A percentile compares a stretch with the other conserved stretches of the same genome.
Conservation (phyloP, 2,797 vertebrate genomes). For the Sylvia borin region DNA sequence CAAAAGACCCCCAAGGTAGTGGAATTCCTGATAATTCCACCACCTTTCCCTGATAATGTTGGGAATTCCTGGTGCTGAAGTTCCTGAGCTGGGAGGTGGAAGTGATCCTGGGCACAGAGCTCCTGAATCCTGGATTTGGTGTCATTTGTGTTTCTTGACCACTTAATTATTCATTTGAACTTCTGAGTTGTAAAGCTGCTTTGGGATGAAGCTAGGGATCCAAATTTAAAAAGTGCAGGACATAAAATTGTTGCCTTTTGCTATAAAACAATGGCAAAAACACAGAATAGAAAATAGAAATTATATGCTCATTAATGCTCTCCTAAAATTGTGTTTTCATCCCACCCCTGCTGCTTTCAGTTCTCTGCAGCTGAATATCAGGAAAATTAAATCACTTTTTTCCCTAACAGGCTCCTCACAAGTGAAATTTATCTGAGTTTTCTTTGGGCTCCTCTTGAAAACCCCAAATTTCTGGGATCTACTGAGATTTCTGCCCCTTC, state of each 20-base stretch:
- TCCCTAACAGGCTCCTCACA: rapidly evolving
- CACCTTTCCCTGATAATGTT: rapidly evolving
- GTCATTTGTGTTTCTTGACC: background rate
- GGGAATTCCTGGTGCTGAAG: background rate
- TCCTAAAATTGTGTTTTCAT: background rate
- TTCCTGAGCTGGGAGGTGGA: background rate
- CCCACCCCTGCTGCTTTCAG: background rate
- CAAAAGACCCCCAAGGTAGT: background rate
- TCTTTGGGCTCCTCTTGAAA: background rate
- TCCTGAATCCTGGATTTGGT: background rate
- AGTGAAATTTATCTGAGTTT: background rate
- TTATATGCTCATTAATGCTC: background rate
- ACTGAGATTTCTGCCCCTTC: background rate
- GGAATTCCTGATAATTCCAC: too few relatives aligned
- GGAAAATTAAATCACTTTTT: background rate
- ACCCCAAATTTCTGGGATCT: background rate
- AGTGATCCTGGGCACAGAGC: background rate
- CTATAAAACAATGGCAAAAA: background rate
- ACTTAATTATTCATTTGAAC: background rate
- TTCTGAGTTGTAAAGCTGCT: background rate
- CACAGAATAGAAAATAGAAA: background rate
- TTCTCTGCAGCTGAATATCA: background rate
- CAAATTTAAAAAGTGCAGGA: background rate
- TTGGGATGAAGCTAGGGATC: background rate
- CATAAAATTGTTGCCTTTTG: background rate